Evolutionary conservation across 2,888 invertebrate species (phyloP), one percentile per base, ranked within the genome.

Genomic region (Drosophila subsilvestris): DNA sequence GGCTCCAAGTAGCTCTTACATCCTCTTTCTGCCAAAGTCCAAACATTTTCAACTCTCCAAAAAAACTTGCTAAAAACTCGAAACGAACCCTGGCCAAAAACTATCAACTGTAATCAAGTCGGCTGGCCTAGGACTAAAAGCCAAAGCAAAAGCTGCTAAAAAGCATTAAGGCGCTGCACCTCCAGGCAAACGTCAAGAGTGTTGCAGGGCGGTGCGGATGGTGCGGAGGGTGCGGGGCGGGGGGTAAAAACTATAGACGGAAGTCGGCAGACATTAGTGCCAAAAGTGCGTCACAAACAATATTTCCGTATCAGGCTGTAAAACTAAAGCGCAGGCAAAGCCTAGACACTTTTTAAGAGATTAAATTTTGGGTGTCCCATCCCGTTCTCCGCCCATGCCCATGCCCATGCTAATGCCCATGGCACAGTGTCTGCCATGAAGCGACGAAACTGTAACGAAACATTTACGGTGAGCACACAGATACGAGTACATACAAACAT

Each of bases 211-310:
- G n/a, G n/a, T n/a, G n/a, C n/a, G n/a, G n/a, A n/a, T n/a, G n/a
- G n/a, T n/a, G n/a, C n/a, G 5, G 1, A 25, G 32, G 71, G 6
- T 18, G 48, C 22, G 32, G 60, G 60, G 49, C 29, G 53, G 43
- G 20, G 60, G 59, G 6, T 51, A 68, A 70, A 70, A 78, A 79
- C 80, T 78, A 81, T 85, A 78, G 79, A 84, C 88, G 85, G 85
- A 85, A 88, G 89, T 87, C 85, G 71, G 79, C 70, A 88, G 89
- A 86, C 87, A 85, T 85, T 85, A 85, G 85, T 84, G 88, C 85
- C 87, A 87, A 81, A 88, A 85, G 87, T 85, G 86, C 89, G 89
- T 88, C 82, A 78, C 89, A 88, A 87, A 88, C 85, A 86, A 86
- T 88, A 88, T 88, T 88, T 86, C 88, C 89, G 83, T 88, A 84